Evolutionary conservation across 2,888 invertebrate species (phyloP), one percentile per base, ranked within the genome.

Genomic region (Ophion slaviceki): DNA sequence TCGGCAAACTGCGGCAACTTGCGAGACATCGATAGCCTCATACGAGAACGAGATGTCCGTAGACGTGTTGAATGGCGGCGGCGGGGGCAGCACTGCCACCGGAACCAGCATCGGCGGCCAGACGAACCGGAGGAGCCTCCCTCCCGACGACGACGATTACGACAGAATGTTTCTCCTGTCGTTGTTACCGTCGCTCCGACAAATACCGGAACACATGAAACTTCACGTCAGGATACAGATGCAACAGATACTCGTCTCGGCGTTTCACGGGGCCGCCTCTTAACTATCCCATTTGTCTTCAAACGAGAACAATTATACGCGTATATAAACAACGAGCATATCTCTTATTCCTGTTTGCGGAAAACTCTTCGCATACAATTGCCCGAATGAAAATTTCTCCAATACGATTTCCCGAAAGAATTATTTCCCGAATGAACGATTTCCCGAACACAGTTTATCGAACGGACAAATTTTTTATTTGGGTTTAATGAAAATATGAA

Each of bases 141-240:
- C 87, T 0, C 82, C 86, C 45, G 89, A 91, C n/a, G 92, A 93
- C 66, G 92, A 93, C 64, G 93, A 93, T 82, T 93, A 93, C 87
- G 93, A 93, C 78, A 92, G 91, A 82, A 93, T 93, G 93, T 93
- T 93, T 81, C 90, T 93, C 5, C 86, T 93, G 7, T 93, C 93
- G 47, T 75, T 93, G 80, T 64, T 93, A 72, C 93, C 93, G 62
- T 92, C 92, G 47, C 86, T 93, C 62, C 90, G 93, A 17, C 91
- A 91, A 75, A 89, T 93, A 74, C 92, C 93, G 36, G 93, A 93
- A 59, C 91, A 92, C 47, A 91, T 91, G 87, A 93, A 93, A 74
- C 88, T 93, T 7, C 91, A 92, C 71, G 92, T 93, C 2, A 90
- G 93, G 84, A 94, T 94, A 91, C 92, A 93, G 84, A 93, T 93